Evolutionary conservation across 1,140 invertebrate genomes (phyloP).

Genomic region (Hermatobates lingyangjiaoensis): DNA sequence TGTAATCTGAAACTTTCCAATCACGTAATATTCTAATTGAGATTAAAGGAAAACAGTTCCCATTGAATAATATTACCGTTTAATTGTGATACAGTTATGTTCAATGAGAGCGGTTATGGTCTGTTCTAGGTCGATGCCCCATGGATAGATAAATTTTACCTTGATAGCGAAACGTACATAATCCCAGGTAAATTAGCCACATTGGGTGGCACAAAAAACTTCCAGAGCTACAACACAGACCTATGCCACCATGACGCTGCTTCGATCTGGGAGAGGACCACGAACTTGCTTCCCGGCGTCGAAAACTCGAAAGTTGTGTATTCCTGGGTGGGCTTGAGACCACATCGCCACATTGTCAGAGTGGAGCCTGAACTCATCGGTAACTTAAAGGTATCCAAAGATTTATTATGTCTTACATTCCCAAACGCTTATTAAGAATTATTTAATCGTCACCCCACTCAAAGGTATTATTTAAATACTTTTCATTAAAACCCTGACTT

Average conservation of each 20-base stretch:
- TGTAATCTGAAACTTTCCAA: too few relatives aligned
- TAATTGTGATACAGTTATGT: too few relatives aligned
- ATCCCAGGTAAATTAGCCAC: conserved; percentile 57
- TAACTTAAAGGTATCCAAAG: conserved; percentile 6
- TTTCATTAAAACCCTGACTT: too few relatives aligned
- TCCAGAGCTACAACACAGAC: conserved; percentile 50
- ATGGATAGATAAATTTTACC: conserved; percentile 73
- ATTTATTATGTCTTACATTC: background rate
- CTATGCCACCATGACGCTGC: conserved; percentile 47
- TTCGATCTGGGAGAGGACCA: conserved; percentile 54
- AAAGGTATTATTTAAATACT: too few relatives aligned
- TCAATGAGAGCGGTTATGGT: too few relatives aligned
- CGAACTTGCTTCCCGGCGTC: conserved; percentile 46
- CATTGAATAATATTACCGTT: background rate
- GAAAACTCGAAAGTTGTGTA: conserved; percentile 30
- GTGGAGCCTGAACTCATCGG: conserved; percentile 34
- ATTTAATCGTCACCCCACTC: too few relatives aligned
- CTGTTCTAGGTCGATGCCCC: conserved; percentile 68
- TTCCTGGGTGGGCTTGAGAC: conserved; percentile 54
- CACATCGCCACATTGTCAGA: conserved; percentile 38
- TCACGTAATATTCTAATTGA: too few relatives aligned
- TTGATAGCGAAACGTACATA: conserved; percentile 65
- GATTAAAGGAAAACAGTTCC: too few relatives aligned
- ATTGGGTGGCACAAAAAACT: conserved; percentile 64
- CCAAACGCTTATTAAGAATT: too few relatives aligned